Evolutionary conservation across 2,113 vertebrate genomes (phyloP), one percentile per base, ranked within the genome.

Genomic region (Tachuris rubrigastra): DNA sequence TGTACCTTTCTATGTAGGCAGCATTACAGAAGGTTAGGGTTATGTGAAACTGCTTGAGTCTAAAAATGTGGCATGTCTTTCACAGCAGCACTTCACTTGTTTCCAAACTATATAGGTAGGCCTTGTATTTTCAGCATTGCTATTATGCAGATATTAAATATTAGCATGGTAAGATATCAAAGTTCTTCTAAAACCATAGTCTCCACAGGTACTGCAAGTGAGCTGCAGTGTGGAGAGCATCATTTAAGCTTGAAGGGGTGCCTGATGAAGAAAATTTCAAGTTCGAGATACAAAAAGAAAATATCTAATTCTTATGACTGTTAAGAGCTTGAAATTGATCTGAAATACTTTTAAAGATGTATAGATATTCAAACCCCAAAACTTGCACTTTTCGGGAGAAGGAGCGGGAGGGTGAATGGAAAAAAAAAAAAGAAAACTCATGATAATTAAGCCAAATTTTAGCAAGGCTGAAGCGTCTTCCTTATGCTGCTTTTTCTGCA

Each of bases 401-500:
- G 78, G 78, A 97, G 90, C 92, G 96, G 95, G 92, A 97, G 87
- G 93, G 84, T 87, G 89, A 96, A 89, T 44, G 14, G 86, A 59
- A 62, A 42, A 88, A 59, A 62, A 42, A 77, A 95, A 81, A 72
- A 28, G 49, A 94, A 95, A 95, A 68, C 35, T 92, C 80, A 68
- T 72, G 21, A 85, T 96, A 95, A 95, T 96, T 95, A 96, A 94
- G 95, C 91, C 93, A 96, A 96, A 94, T 96, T 77, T 96, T 93
- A 95, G 86, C 68, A 93, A 92, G 76, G 72, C 91, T 97, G 94
- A 95, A 95, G 68, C 14, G 14, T 81, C 92, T 95, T 95, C 95
- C 95, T 95, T 97, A 97, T 97, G 95, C 79, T 96, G 88, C 91
- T 88, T 96, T 95, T 97, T 95, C 72, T 96, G 94, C 92, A 89